These are phyloP conservation scores for Diplolepis rosae DNA, from an alignment of 2,888 invertebrate species.

Conservation along the genomic window DNA sequence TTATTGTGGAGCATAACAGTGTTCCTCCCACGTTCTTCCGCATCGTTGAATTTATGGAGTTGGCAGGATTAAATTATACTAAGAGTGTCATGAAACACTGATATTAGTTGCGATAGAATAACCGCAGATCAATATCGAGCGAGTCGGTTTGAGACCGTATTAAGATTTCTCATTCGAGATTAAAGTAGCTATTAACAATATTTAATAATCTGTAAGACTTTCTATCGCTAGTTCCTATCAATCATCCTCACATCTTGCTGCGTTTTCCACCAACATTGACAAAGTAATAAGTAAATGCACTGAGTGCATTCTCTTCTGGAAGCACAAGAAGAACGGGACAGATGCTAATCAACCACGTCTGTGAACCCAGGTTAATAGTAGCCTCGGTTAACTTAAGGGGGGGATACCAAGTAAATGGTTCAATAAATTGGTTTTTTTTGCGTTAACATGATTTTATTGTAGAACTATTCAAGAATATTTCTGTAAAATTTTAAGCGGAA, in stretches of 20 bases:
- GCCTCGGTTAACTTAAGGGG: too few species aligned
- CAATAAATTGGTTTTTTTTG: too few species aligned
- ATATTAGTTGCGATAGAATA: slow-evolving; percentile 21
- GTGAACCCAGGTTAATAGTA: slow-evolving; percentile 5
- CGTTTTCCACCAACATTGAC: slow-evolving; percentile 25
- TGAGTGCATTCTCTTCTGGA: neutral
- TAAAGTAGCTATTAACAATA: slow-evolving; percentile 29
- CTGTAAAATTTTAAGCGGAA: neutral
- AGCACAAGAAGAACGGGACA: neutral
- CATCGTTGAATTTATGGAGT: neutral
- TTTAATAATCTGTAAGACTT: slow-evolving; percentile 5
- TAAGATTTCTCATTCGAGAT: slow-evolving; percentile 20
- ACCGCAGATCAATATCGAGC: slow-evolving; percentile 25
- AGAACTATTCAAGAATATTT: too few species aligned
- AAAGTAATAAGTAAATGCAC: slow-evolving; percentile 12
- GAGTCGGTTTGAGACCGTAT: neutral
- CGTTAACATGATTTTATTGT: too few species aligned
- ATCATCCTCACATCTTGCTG: slow-evolving; percentile 1
- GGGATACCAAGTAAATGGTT: too few species aligned
- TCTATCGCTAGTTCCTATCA: slow-evolving; percentile 3
- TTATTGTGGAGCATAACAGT: slow-evolving; percentile 10
- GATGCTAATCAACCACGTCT: slow-evolving; percentile 26
- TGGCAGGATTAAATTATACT: neutral
- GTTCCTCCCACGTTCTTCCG: slow-evolving; percentile 1
- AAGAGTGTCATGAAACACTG: slow-evolving; percentile 25